A percentile compares a stretch with the other conserved stretches of the same genome.
These are phyloP conservation scores for Rhabdornis inornatus DNA, from an alignment of 2,113 vertebrate genomes.

Conservation along the genomic window DNA sequence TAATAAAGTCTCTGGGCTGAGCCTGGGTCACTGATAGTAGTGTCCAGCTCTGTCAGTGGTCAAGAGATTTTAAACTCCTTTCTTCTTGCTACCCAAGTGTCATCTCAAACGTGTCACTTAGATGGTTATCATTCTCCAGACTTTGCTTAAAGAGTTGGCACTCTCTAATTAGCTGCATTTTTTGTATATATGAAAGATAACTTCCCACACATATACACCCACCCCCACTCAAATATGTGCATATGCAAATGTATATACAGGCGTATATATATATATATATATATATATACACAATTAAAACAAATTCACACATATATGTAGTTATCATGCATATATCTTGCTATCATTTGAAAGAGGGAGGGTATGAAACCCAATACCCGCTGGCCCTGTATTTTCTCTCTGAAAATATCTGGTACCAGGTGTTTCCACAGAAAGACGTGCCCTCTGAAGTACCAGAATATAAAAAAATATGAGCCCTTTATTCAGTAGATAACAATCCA, in stretches of 20 bases:
- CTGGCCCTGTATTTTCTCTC: neutral
- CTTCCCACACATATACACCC: neutral
- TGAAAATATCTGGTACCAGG: neutral
- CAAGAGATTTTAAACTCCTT: neutral
- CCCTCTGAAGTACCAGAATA: neutral
- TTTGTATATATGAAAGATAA: neutral
- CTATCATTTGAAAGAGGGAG: neutral
- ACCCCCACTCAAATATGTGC: neutral
- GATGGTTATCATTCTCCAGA: neutral
- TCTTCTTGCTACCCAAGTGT: neutral
- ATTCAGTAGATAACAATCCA: neutral
- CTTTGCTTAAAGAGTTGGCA: neutral
- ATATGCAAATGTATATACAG: neutral
- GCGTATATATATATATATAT: neutral
- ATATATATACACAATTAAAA: neutral
- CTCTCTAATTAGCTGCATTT: neutral
- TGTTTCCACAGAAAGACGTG: neutral
- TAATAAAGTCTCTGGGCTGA: neutral
- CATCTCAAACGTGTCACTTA: neutral
- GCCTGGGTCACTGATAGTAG: accelerated
- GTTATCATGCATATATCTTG: neutral
- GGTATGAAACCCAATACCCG: neutral
- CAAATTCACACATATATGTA: neutral
- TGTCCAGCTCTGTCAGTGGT: neutral
- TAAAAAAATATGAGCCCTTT: neutral